A percentile compares a stretch with the other conserved stretches of the same genome.
These are phyloP conservation scores for Peromyscus eremicus DNA, from an alignment of 2,797 vertebrate genomes.

Conservation along the genomic window DNA sequence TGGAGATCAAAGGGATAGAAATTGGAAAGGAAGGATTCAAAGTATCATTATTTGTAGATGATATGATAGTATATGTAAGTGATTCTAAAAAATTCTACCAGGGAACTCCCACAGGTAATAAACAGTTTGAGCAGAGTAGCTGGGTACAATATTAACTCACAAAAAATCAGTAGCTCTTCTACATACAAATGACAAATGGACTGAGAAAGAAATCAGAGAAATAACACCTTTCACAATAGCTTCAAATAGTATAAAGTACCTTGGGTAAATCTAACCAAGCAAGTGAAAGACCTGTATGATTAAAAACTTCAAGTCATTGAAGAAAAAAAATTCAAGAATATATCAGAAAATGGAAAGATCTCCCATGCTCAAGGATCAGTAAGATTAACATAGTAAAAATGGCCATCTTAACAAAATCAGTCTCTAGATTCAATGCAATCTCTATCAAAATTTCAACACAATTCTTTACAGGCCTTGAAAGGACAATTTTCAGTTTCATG, in stretches of 20 bases:
- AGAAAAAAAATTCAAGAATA: neutral
- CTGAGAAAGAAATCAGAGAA: neutral
- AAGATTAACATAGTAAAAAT: neutral
- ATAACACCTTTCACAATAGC: neutral
- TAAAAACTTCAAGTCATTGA: neutral
- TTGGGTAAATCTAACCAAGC: neutral
- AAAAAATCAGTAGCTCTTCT: neutral
- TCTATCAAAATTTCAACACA: too few relatives aligned
- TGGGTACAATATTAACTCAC: neutral
- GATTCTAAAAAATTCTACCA: neutral
- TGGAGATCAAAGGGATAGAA: neutral
- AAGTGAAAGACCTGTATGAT: neutral
- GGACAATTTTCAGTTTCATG: neutral
- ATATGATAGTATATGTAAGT: neutral
- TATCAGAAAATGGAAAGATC: neutral
- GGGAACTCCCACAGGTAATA: neutral
- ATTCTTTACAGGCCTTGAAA: neutral
- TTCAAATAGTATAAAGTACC: neutral
- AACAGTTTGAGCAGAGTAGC: neutral
- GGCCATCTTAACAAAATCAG: too few relatives aligned
- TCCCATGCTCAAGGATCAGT: too few relatives aligned
- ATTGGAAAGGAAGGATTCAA: neutral
- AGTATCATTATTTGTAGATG: neutral
- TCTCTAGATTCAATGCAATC: neutral
- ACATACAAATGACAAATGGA: neutral